A percentile compares a stretch with the other conserved stretches of the same genome.
Conservation (phyloP, 2,888 invertebrate species). For the Operophtera brumata region DNA sequence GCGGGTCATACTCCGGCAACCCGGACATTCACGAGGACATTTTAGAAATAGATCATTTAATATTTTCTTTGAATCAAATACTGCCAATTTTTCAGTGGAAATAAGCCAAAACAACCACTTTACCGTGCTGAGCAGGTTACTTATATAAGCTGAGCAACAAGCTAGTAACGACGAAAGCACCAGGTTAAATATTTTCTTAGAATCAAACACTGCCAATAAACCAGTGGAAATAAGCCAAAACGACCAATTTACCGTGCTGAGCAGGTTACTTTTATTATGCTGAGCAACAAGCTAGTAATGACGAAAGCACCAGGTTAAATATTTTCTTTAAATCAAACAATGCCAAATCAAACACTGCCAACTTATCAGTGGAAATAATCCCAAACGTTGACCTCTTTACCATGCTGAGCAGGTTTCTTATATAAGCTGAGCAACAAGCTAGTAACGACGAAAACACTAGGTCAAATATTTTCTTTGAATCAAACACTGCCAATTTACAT, state of each 20-base stretch:
- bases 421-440: neutral
- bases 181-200: neutral
- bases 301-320: constrained; percentile 1
- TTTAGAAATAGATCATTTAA: constrained; percentile 1
- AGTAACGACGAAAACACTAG: constrained; percentile 6
- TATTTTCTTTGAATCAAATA: constrained; percentile 1
- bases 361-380: neutral
- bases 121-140: constrained; percentile 10
- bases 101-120: neutral
- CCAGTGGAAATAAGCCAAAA: neutral
- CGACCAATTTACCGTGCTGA: neutral
- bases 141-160: neutral
- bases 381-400: neutral
- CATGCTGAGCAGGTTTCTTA: constrained; percentile 6
- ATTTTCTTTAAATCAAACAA: neutral
- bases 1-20: neutral
- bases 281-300: neutral
- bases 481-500: too few species aligned
- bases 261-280: constrained; percentile 7
- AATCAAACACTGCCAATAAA: neutral
- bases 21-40: constrained; percentile 2
- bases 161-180: constrained; percentile 7
- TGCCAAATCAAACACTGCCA: neutral
- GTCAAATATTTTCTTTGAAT: neutral
- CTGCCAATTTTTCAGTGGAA: neutral